Conservation (phyloP, 2,888 invertebrate genomes). For the Gasteruption jaculator region DNA sequence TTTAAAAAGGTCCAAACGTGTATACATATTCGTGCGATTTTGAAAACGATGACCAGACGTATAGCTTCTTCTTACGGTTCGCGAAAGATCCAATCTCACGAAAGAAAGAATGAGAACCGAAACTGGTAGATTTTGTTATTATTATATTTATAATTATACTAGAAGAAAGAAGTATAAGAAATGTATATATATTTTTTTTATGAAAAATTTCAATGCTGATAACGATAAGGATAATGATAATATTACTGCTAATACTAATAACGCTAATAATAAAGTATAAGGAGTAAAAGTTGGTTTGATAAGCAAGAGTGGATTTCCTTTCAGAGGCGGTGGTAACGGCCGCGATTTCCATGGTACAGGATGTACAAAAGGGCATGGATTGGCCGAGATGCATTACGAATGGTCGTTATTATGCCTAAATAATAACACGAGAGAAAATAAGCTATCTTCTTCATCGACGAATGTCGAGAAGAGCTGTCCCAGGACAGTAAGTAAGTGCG, state of each 20-base stretch:
- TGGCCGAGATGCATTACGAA: slow-evolving; percentile 37
- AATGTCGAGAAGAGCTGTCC: slow-evolving; percentile 22
- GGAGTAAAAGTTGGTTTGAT: slow-evolving; percentile 22
- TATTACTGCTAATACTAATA: slow-evolving; percentile 29
- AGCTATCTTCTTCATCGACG: slow-evolving; percentile 13
- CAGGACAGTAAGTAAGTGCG: slow-evolving; percentile 35
- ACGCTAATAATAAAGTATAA: slow-evolving; percentile 24
- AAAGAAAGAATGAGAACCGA: too few relatives aligned
- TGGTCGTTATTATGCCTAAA: slow-evolving; percentile 33
- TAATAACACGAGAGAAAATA: slow-evolving; percentile 14
- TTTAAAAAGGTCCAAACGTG: too few relatives aligned
- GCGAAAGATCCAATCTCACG: too few relatives aligned
- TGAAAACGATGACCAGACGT: too few relatives aligned
- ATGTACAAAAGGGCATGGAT: slow-evolving; percentile 32
- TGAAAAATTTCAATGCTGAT: too few relatives aligned
- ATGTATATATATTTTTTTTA: too few relatives aligned
- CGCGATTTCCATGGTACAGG: slow-evolving; percentile 34
- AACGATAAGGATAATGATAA: too few relatives aligned
- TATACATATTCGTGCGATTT: too few relatives aligned
- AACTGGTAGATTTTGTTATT: too few relatives aligned
- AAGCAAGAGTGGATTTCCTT: slow-evolving; percentile 40
- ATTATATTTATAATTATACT: too few relatives aligned
- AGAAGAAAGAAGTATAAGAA: too few relatives aligned
- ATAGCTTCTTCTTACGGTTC: too few relatives aligned
- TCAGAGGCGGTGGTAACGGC: slow-evolving; percentile 45